Evolutionary conservation across 2,888 invertebrate genomes (phyloP).

Genomic region (Syrista parreyssii): DNA sequence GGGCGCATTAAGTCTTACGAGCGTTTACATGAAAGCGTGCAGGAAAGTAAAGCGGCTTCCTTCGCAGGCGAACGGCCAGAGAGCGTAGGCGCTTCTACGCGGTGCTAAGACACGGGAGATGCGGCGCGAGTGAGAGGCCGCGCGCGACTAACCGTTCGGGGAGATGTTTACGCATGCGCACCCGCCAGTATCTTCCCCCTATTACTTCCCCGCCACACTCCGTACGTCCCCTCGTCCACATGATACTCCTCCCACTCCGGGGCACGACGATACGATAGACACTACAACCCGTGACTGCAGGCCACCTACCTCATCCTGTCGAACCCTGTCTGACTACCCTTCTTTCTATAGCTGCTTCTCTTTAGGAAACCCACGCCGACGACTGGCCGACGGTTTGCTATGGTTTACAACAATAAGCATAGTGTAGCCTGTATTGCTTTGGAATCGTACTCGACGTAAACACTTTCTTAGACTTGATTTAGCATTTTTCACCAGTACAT

Average conservation of each 20-base stretch:
- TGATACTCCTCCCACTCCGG: conserved; percentile 16
- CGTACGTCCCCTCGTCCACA: neutral
- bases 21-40: neutral
- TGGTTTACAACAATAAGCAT: neutral
- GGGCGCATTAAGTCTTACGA: neutral
- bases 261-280: conserved; percentile 13
- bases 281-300: neutral
- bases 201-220: conserved; percentile 10
- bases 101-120: conserved; percentile 22
- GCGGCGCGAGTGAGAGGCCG: conserved; percentile 46
- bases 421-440: neutral
- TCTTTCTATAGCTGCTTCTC: neutral
- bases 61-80: conserved; percentile 9
- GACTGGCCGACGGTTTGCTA: neutral
- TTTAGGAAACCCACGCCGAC: neutral
- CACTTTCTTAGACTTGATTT: neutral
- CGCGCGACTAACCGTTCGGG: conserved; percentile 50
- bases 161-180: conserved; percentile 28
- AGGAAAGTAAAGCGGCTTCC: neutral
- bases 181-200: conserved; percentile 18
- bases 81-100: conserved; percentile 6
- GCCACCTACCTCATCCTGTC: conserved; percentile 1
- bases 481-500: too few relatives aligned
- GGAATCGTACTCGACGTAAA: neutral
- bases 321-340: neutral